phyloP scores from a whole-genome alignment of 2,888 invertebrate genomes.

The Drosophila mettleri region DNA sequence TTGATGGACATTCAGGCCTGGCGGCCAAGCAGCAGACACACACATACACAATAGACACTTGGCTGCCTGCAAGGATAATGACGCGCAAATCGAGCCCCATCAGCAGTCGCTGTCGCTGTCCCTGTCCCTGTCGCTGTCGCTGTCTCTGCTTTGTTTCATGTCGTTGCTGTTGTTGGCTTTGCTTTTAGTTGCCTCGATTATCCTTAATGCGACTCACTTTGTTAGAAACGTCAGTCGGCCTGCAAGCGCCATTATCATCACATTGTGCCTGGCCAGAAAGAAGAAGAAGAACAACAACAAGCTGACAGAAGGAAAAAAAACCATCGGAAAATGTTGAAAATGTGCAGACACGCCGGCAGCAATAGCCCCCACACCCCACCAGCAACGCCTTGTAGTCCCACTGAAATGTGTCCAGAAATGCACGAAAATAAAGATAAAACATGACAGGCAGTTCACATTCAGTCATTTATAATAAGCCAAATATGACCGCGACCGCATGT shows the following conservation, averaged over 20 bases:
- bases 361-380: slow-evolving; percentile 12
- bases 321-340: slow-evolving; percentile 68
- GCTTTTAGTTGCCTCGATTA: slow-evolving; percentile 80
- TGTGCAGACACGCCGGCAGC: slow-evolving; percentile 72
- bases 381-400: background rate
- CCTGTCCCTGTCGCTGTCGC: slow-evolving; percentile 19
- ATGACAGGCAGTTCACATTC: slow-evolving; percentile 79
- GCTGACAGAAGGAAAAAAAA: slow-evolving; percentile 15
- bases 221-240: slow-evolving; percentile 79
- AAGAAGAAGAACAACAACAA: slow-evolving; percentile 11
- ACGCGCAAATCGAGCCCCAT: slow-evolving; percentile 77
- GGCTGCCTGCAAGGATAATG: slow-evolving; percentile 67
- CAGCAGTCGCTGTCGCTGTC: slow-evolving; percentile 44
- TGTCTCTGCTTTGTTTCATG: slow-evolving; percentile 74
- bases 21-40: slow-evolving; percentile 45
- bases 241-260: slow-evolving; percentile 79
- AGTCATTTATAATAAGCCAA: slow-evolving; percentile 78
- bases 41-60: slow-evolving; percentile 17
- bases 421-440: slow-evolving; percentile 80
- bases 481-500: slow-evolving; percentile 72
- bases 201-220: slow-evolving; percentile 81
- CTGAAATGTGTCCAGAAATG: slow-evolving; percentile 65
- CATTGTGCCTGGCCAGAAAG: slow-evolving; percentile 41
- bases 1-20: slow-evolving; percentile 73
- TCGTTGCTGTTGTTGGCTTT: slow-evolving; percentile 45